Evolutionary conservation across 1,140 invertebrate species (phyloP), one percentile per base, ranked within the genome.

Genomic region (Zaprionus lachaisei): DNA sequence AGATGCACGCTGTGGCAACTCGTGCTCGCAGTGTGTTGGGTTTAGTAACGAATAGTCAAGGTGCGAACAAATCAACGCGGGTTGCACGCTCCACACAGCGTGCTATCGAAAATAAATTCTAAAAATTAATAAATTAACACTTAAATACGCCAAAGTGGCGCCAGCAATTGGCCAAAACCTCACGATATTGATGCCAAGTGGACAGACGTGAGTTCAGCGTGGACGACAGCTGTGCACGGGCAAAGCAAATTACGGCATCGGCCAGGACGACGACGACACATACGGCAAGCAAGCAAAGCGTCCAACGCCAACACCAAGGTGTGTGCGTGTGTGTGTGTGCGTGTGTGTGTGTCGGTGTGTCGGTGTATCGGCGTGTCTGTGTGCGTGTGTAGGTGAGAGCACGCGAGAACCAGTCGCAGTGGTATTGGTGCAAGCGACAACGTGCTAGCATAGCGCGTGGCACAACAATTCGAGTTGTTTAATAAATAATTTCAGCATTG

Each of bases 11-110:
- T 65, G 73, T 65, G 68, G 51, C 77, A 72, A 73, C 83, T 85
- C 79, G 41, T 47, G 41, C 41, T 72, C 79, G 69, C 68, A 73
- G 63, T 58, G 81, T 65, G 85, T 72, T 82, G 79, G 66, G 56
- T 74, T 90, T 81, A 91, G 86, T 90, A 90, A 85, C 85, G 85
- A 90, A 90, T 90, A 72, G 82, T 72, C 61, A 78, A 90, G 85
- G 85, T 90, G 85, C 85, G 85, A 90, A 86, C 86, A 90, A 90
- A 90, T 90, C 85, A 90, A 90, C 85, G 89, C 85, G 82, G 85
- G 82, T 91, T 77, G 72, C 86, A 85, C 82, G 84, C 85, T 84
- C 78, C 79, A 90, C 78, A 82, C 79, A 75, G 73, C 69, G 79
- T 85, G 86, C 57, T 77, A 77, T 85, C 68, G 51, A 85, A 91